phyloP scores from a whole-genome alignment of 2,888 invertebrate species.

The Drosophila stalkeri region DNA sequence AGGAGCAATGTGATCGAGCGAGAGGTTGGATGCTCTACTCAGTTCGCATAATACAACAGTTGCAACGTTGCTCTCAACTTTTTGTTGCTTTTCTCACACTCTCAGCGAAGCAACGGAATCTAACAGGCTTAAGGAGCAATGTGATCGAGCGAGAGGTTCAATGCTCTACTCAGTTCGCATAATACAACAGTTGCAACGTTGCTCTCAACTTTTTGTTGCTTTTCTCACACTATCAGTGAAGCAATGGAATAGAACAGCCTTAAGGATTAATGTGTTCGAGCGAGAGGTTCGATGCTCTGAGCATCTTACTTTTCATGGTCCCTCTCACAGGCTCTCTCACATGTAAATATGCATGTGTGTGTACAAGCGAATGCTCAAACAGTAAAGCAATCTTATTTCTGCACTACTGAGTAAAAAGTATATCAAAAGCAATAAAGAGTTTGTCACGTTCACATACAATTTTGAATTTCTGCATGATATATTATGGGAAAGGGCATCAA shows the following conservation, averaged over 20 bases:
- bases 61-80: neutral
- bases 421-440: neutral
- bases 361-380: neutral
- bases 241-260: neutral
- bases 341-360: neutral
- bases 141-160: neutral
- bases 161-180: neutral
- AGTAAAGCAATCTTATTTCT: neutral
- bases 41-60: neutral
- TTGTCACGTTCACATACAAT: neutral
- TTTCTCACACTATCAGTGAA: neutral
- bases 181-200: neutral
- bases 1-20: neutral
- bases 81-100: neutral
- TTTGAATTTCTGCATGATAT: neutral
- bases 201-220: neutral
- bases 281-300: slow-evolving; percentile 1
- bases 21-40: neutral
- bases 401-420: neutral
- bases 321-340: neutral
- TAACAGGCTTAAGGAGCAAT: neutral
- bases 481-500: neutral
- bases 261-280: neutral
- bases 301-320: neutral
- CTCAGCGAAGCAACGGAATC: neutral